Evolutionary conservation across 1,140 invertebrate species (phyloP).

Genomic region (Panulirus ornatus): DNA sequence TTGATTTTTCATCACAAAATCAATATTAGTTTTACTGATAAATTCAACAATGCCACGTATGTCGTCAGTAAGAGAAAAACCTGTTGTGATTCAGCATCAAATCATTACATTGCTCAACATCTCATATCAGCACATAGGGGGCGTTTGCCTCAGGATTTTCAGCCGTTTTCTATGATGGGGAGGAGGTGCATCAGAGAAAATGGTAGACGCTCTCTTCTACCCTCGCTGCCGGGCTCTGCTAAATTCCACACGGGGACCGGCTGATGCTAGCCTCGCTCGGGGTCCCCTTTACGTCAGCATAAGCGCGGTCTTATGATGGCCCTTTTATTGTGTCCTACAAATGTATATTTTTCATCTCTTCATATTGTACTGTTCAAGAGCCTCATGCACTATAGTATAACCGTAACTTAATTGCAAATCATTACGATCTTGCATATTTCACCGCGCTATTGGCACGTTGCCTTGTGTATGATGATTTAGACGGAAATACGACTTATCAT

Average conservation of each 20-base stretch:
- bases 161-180: slow-evolving; percentile 1
- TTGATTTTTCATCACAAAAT: too few relatives aligned
- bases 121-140: not conserved
- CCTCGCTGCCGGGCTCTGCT: slow-evolving; percentile 40
- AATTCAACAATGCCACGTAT: too few relatives aligned
- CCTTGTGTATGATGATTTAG: not conserved
- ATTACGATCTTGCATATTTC: not conserved
- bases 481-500: too few relatives aligned
- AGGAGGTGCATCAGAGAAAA: slow-evolving; percentile 32
- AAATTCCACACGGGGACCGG: slow-evolving; percentile 46
- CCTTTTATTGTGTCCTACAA: not conserved
- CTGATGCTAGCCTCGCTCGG: slow-evolving; percentile 49
- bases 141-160: slow-evolving; percentile 1
- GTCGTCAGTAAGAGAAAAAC: too few relatives aligned
- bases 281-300: slow-evolving; percentile 13
- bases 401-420: not conserved
- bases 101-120: too few relatives aligned
- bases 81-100: too few relatives aligned
- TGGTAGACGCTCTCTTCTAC: slow-evolving; percentile 16
- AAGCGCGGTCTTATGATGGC: not conserved
- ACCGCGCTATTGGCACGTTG: not conserved
- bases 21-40: too few relatives aligned
- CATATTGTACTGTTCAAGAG: not conserved
- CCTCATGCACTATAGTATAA: too few relatives aligned
- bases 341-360: not conserved